phyloP scores from a whole-genome alignment of 2,888 invertebrate species.

The Watsonalla binaria region DNA sequence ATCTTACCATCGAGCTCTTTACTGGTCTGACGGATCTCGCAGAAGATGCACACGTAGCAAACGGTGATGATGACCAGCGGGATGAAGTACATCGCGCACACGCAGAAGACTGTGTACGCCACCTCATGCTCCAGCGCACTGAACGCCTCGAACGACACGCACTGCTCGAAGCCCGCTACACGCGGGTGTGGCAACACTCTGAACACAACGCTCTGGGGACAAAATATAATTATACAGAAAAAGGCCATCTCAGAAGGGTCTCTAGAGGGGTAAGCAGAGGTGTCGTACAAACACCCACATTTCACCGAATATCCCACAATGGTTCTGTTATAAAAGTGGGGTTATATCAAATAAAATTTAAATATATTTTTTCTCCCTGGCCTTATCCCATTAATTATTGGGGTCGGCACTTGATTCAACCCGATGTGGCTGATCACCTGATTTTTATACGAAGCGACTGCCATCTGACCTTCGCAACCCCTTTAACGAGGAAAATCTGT shows the following conservation, averaged over 20 bases:
- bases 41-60: constrained; percentile 85
- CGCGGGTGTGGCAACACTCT: constrained; percentile 82
- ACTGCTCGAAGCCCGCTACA: constrained; percentile 83
- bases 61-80: constrained; percentile 85
- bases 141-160: constrained; percentile 88
- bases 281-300: no score
- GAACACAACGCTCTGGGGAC: constrained; percentile 85
- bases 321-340: no score
- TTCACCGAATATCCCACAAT: no score
- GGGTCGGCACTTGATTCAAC: no score
- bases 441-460: no score
- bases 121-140: constrained; percentile 80
- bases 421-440: no score
- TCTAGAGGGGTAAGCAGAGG: no score
- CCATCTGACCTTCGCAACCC: no score
- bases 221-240: constrained; percentile 15
- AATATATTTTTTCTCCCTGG: no score
- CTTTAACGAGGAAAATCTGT: no score
- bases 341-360: no score
- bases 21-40: constrained; percentile 83
- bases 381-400: no score
- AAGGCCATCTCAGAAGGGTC: not conserved
- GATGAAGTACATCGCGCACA: constrained; percentile 86
- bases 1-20: constrained; percentile 78
- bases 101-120: constrained; percentile 85